These are phyloP conservation scores for Sula dactylatra DNA, from an alignment of 2,113 vertebrate genomes.

Conservation along the genomic window DNA sequence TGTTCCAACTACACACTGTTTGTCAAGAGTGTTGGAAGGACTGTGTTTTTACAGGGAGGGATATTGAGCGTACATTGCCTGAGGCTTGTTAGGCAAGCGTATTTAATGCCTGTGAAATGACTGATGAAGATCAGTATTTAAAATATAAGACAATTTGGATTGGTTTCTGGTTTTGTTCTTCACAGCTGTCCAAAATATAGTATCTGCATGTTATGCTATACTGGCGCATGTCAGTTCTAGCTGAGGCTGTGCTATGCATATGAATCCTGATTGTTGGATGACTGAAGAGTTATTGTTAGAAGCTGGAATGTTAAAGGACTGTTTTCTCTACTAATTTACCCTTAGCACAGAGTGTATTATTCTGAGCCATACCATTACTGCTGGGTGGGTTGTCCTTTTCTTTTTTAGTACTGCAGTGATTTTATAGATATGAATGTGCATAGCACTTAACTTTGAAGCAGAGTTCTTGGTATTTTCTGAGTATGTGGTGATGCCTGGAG, in stretches of 20 bases:
- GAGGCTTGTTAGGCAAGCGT: not conserved
- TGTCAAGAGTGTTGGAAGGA: slow-evolving; percentile 26
- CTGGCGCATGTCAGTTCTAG: not conserved
- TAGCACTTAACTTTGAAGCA: not conserved
- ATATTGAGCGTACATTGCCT: slow-evolving; percentile 2
- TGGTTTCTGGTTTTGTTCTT: not conserved
- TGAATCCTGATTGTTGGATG: not conserved
- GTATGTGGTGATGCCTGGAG: not conserved
- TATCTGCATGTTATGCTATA: not conserved
- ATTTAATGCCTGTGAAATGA: not conserved
- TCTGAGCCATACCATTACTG: not conserved
- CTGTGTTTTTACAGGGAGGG: slow-evolving; percentile 29
- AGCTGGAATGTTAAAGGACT: not conserved
- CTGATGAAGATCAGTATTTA: slow-evolving; percentile 11
- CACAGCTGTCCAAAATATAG: not conserved
- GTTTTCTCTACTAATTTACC: not conserved
- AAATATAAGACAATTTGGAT: not conserved
- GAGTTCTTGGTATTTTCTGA: not conserved
- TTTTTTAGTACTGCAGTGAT: not conserved
- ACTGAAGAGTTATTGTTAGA: not conserved
- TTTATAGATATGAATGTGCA: not conserved
- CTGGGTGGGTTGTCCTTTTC: not conserved
- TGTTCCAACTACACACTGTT: not conserved
- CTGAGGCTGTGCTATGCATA: not conserved
- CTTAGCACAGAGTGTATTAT: not conserved